Evolutionary conservation across 2,113 vertebrate genomes (phyloP), one percentile per base, ranked within the genome.

Genomic region (Gallinago paraguaiae): DNA sequence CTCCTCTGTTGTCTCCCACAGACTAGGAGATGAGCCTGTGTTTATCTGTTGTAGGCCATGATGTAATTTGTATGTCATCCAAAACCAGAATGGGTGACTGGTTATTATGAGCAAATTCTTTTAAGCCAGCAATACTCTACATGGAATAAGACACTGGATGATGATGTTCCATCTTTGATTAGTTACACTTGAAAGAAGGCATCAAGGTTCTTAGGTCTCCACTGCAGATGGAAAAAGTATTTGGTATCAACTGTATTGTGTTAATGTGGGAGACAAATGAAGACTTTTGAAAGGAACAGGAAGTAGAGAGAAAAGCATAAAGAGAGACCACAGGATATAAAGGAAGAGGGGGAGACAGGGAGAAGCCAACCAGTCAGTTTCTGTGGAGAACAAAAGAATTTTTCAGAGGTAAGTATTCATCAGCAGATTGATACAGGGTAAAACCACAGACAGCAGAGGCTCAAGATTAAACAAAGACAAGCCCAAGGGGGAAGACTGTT

Each of bases 261-360:
- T 72, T 50, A 77, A 77, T n/a, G 8, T 79, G 23, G 22, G 28
- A 90, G 22, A 67, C 5, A 60, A 8, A 63, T 1, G 12, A 82
- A 79, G 74, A 56, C 13, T 72, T 86, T 48, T 41, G 39, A 69
- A 92, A 93, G n/a, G 13, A 76, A 22, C 8, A 35, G 33, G 27
- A 48, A 7, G 10, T 24, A 75, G 14, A 75, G 31, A 15, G 15
- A 70, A 91, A n/a, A 5, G 5, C 22, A 59, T 18, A 64, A 79
- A 74, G 15, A 70, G 46, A 76, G 30, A 77, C 12, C 31, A 81
- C 4, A 54, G 13, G 30, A 65, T 39, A 59, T 25, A 72, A 72
- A 75, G 18, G 22, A 68, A 59, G 11, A 1, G 2, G 7, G 1
- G 2, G 8, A 6, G 13, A 53, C 82, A 61, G 6, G 2, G 20